phyloP scores from a whole-genome alignment of 2,113 vertebrate species.

The Xiphophorus couchianus region DNA sequence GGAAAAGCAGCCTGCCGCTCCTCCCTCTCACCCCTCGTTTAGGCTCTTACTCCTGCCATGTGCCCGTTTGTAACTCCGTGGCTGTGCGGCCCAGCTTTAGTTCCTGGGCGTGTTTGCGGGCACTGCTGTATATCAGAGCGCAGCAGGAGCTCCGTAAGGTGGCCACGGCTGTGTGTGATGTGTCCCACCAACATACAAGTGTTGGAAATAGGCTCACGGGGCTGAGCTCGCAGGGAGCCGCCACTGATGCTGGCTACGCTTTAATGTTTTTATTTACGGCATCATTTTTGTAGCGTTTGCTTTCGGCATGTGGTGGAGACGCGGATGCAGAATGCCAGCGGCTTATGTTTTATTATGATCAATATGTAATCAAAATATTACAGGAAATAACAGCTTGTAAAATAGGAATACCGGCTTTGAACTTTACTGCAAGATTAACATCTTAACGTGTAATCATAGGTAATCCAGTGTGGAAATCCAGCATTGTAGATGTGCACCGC shows the following conservation, averaged over 20 bases:
- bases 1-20: conserved; percentile 44
- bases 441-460: neutral
- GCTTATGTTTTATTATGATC: neutral
- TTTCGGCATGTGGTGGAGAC: neutral
- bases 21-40: conserved; percentile 48
- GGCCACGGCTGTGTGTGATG: conserved; percentile 38
- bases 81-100: neutral
- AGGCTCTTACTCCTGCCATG: conserved; percentile 11
- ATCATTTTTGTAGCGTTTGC: neutral
- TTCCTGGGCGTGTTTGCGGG: conserved; percentile 8
- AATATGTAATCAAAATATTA: no score
- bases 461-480: neutral
- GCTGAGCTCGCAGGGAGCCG: conserved; percentile 7
- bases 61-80: conserved; percentile 7
- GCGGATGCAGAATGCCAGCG: neutral
- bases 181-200: conserved; percentile 1
- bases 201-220: conserved; percentile 5
- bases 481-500: neutral
- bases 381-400: no score
- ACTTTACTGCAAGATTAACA: neutral
- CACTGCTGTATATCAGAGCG: conserved; percentile 17
- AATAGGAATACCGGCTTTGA: neutral
- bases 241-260: conserved; percentile 7
- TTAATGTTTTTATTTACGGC: conserved; percentile 13
- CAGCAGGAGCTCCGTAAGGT: conserved; percentile 25